Base-by-base conservation (phyloP, 2,888 invertebrate species). In the Nemoura dubitans region DNA sequence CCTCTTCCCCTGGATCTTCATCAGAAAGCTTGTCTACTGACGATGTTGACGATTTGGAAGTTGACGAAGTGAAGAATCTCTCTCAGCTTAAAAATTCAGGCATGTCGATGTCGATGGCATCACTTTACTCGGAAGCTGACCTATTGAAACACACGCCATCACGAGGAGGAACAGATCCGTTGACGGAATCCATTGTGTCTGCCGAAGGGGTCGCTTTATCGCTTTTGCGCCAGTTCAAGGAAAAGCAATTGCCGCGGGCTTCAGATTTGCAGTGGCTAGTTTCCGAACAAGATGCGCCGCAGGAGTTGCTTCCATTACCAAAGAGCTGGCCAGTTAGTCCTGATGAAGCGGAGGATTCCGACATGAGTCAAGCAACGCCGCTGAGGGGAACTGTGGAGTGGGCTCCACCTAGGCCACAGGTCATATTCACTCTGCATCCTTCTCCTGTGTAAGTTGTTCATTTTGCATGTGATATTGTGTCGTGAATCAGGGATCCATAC, bases 331-430 rank as follows among this genome's bases (percentile, higher is more conserved):
- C 95, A 0, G 92, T 95, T 6, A 94, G 94, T 90, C 94, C 95
- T 0, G 95, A 95, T 90, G 95, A 94, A 89, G 92, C 91, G 6
- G 93, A 94, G 88, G 92, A 92, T 89, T 90, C 89, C 36, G 90
- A 91, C 85, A 90, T 90, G 88, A 89, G 90, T 6, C 89, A 90
- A 83, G 90, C 91, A 89, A 92, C 93, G 78, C 92, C 94, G 29
- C 91, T 96, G 28, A 92, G 97, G 76, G 97, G 97, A 7, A 97
- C 96, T 21, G 91, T 93, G 83, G 96, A 96, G 90, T 97, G 97
- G 97, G 97, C 97, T 0, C 97, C 97, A 21, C 97, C 97, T 0
- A 92, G 97, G 87, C 94, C 95, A 43, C 97, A 97, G 91, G 95
- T 97, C 85, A 97, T 97, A 88, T 96, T 96, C 89, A 96, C 95